Evolutionary conservation across 1,140 invertebrate species (phyloP).

Genomic region (Lepidotrigona ventralis): DNA sequence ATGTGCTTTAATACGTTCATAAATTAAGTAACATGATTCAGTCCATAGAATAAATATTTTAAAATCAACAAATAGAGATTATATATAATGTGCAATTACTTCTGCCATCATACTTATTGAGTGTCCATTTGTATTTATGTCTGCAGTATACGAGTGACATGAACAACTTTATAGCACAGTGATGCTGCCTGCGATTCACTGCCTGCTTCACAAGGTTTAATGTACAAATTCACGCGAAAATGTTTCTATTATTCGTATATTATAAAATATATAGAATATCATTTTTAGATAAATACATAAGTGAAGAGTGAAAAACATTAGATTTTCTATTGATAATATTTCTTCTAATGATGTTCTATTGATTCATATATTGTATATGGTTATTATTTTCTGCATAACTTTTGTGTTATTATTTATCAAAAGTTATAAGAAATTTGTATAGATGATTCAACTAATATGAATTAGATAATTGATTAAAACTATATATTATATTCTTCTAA

Average conservation of each 20-base stretch:
- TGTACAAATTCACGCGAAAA: conserved; percentile 56
- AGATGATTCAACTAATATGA: conserved; percentile 1
- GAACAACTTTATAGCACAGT: conserved; percentile 49
- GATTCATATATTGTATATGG: not conserved
- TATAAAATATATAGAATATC: conserved; percentile 29
- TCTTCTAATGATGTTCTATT: conserved; percentile 28
- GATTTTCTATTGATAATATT: conserved; percentile 38
- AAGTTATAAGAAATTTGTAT: not conserved
- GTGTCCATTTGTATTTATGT: conserved; percentile 38
- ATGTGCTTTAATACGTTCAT: conserved; percentile 6
- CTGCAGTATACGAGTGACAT: conserved; percentile 48
- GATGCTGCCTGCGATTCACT: conserved; percentile 59
- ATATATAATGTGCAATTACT: conserved; percentile 27
- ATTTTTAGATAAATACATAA: conserved; percentile 41
- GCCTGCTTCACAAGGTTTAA: conserved; percentile 59
- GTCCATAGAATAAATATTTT: conserved; percentile 2
- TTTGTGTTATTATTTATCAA: conserved; percentile 26
- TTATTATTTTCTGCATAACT: conserved; percentile 26
- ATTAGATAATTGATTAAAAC: not conserved
- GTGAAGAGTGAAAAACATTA: conserved; percentile 30
- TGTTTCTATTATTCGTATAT: conserved; percentile 48
- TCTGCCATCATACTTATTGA: conserved; percentile 47
- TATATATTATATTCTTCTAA: conserved; percentile 21
- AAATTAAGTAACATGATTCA: not conserved
- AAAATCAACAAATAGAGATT: conserved; percentile 9